Base-by-base conservation (phyloP, 2,888 invertebrate species). In the Litoditis marina region DNA sequence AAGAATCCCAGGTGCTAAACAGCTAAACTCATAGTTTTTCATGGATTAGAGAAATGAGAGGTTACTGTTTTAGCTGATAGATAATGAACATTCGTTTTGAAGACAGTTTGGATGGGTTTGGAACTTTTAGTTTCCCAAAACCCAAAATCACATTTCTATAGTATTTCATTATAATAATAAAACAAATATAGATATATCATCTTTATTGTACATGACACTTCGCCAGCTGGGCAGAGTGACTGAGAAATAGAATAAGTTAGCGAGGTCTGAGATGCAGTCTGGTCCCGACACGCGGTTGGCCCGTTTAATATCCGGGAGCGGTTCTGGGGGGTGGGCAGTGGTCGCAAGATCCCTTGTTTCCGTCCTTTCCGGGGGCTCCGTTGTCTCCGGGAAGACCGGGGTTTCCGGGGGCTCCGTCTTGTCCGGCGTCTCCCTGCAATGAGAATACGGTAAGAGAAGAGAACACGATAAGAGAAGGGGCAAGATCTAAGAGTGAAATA, bases 391-490 rank as follows among this genome's bases (percentile, higher is more conserved):
- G 70, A 39, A 67, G 68, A 61, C 75, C 75, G 49, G 69, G 68
- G 54, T 66, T 67, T 68, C 75, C 75, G 13, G 73, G 57, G 49
- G 73, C 70, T 70, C 75, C 75, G 31, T 72, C 65, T 55, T 66
- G 64, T 68, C 75, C 75, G 44, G 69, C 65, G 57, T 71, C 73
- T 73, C 75, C 75, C 56, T n/a, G n/a, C n/a, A n/a, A n/a, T n/a
- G n/a, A n/a, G n/a, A n/a, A n/a, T n/a, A 63, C 53, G 60, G 8
- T 60, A 65, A 51, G 36, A 36, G 36, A 36, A 36, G 16, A 36
- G 19, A 27, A 44, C 27, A 19, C n/a, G 42, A 27, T 27, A 32
- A 39, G 11, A 30, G 36, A 7, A 30, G 8, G 13, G 2, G 22
- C 27, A 2, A 5, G 31, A 7, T 32, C 49, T 8, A 6, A 7